Evolutionary conservation across 2,888 invertebrate genomes (phyloP), one percentile per base, ranked within the genome.

Genomic region (Athripsodes cinereus): DNA sequence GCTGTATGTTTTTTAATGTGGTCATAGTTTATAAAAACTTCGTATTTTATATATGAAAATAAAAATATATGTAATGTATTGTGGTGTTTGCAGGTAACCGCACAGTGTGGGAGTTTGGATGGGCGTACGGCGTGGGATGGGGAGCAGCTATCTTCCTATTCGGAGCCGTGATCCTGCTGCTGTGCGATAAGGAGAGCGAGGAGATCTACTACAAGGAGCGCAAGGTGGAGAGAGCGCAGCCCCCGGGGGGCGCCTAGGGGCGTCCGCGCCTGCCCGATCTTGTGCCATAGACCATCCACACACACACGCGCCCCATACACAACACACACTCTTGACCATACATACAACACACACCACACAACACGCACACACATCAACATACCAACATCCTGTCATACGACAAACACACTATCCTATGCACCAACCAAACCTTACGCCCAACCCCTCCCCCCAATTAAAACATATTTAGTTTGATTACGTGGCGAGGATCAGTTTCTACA

Each of bases 101-200:
- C 69, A 85, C 88, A 59, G 86, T 92, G 68, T 96, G 96, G 96
- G 95, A 96, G 74, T 97, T 98, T 70, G 96, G 96, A 52, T 98
- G 96, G 96, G 96, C 96, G 49, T 98, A 98, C 73, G 96, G 97
- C 52, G 92, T 97, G 22, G 96, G 95, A 16, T 98, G 97, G 96
- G 96, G 96, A 64, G 92, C 96, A 47, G 93, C 94, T 68, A 93
- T 96, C 70, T 96, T 97, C 79, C 82, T 96, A 52, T 92, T 96
- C 73, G 96, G 96, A 49, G 95, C 93, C 57, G 92, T 95, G 2
- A 87, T 97, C 61, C 81, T 98, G 65, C 81, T 98, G 69, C 84
- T 96, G 66, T 95, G 96, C 75, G 97, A 98, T 81, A 97, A 96
- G 77, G 96, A 97, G 77, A 94, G 93, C 68, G 96, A 98, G 78